A percentile compares a stretch with the other conserved stretches of the same genome.
phyloP scores from a whole-genome alignment of 2,113 vertebrate genomes.

The Monopterus albus region DNA sequence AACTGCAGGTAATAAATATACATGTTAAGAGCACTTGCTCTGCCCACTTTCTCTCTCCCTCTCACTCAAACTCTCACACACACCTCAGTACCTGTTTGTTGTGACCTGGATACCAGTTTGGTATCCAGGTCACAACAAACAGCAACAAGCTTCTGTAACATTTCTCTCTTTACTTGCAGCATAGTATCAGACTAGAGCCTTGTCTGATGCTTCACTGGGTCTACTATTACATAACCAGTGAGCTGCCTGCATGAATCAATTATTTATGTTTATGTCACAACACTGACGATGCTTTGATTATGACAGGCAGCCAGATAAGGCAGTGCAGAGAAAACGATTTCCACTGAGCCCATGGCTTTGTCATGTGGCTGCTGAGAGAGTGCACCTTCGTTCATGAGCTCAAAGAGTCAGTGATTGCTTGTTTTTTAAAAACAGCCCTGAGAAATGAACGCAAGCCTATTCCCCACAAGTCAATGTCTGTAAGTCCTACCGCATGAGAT shows the following conservation, averaged over 20 bases:
- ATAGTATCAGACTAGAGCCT: slow-evolving; percentile 35
- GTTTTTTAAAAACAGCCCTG: slow-evolving; percentile 42
- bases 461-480: slow-evolving; percentile 6
- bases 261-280: slow-evolving; percentile 69
- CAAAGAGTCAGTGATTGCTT: slow-evolving; percentile 25
- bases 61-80: neutral
- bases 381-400: slow-evolving; percentile 42
- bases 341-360: slow-evolving; percentile 20
- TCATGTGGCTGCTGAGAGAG: slow-evolving; percentile 34
- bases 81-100: too few relatives aligned
- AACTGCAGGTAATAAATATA: too few relatives aligned
- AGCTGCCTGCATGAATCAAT: slow-evolving; percentile 68
- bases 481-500: slow-evolving; percentile 5
- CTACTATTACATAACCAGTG: slow-evolving; percentile 58
- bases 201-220: slow-evolving; percentile 43
- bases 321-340: slow-evolving; percentile 35
- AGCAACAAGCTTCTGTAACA: slow-evolving; percentile 39
- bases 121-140: slow-evolving; percentile 4
- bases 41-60: neutral
- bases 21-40: slow-evolving; percentile 53
- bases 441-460: slow-evolving; percentile 21
- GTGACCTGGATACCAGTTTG: neutral
- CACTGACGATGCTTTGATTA: slow-evolving; percentile 69
- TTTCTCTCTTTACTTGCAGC: slow-evolving; percentile 37
- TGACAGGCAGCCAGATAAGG: slow-evolving; percentile 65